Evolutionary conservation across 2,113 vertebrate genomes (phyloP).

Genomic region (Hystrix cristata): DNA sequence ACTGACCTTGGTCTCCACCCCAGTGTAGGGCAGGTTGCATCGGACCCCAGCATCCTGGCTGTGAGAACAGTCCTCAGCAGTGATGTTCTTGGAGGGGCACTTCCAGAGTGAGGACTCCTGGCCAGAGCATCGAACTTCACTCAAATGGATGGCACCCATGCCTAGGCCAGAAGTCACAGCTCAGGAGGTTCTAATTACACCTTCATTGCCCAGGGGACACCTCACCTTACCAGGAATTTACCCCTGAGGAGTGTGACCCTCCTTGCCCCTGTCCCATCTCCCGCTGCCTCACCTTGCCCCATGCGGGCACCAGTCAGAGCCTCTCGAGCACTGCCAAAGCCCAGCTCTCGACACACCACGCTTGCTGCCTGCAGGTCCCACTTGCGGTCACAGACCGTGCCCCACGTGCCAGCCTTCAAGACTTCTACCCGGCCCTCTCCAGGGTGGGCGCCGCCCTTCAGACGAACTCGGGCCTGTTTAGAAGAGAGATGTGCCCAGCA

Average conservation of each 20-base stretch:
- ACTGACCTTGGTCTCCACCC: slow-evolving; percentile 94
- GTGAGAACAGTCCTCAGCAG: slow-evolving; percentile 95
- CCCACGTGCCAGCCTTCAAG: slow-evolving; percentile 94
- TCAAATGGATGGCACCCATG: slow-evolving; percentile 96
- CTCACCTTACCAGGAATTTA: neutral
- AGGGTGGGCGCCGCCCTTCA: slow-evolving; percentile 93
- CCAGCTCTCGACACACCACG: slow-evolving; percentile 97
- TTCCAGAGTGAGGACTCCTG: slow-evolving; percentile 93
- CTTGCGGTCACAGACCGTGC: slow-evolving; percentile 96
- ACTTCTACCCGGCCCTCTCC: slow-evolving; percentile 97
- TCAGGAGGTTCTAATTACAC: neutral
- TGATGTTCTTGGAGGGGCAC: slow-evolving; percentile 95
- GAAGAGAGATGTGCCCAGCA: neutral
- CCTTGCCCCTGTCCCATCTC: neutral
- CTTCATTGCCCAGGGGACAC: neutral
- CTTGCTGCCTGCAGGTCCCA: slow-evolving; percentile 96
- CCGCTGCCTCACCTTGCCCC: slow-evolving; percentile 93
- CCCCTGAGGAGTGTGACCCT: neutral
- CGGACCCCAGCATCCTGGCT: slow-evolving; percentile 92
- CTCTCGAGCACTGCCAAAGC: slow-evolving; percentile 97
- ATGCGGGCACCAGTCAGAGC: slow-evolving; percentile 95
- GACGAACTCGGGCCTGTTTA: slow-evolving; percentile 89
- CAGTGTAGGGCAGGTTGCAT: slow-evolving; percentile 96
- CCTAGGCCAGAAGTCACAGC: slow-evolving; percentile 85
- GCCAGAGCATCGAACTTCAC: slow-evolving; percentile 94